Evolutionary conservation across 1,140 invertebrate genomes (phyloP).

Genomic region (Zaprionus gabonicus): DNA sequence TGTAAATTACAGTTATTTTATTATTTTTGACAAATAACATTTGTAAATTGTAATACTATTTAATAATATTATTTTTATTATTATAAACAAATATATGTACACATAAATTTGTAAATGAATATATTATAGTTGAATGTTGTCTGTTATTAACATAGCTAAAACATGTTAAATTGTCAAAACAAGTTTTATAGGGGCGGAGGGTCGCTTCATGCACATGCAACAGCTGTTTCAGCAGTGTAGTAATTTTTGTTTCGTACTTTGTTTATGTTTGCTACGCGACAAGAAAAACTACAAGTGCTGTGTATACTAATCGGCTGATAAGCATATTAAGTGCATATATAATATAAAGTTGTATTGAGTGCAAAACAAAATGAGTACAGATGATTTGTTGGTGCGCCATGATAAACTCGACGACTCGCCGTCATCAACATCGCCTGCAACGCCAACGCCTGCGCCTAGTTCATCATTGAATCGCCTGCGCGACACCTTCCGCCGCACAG

Average conservation of each 20-base stretch:
- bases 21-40: background rate
- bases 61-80: background rate
- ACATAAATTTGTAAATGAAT: background rate
- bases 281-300: conserved; percentile 20
- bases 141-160: conserved; percentile 25
- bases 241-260: conserved; percentile 39
- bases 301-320: background rate
- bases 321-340: conserved; percentile 14
- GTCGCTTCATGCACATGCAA: conserved; percentile 41
- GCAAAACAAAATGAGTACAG: conserved; percentile 60
- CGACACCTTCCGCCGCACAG: conserved; percentile 78
- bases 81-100: background rate
- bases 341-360: conserved; percentile 13
- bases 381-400: conserved; percentile 73
- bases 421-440: conserved; percentile 44
- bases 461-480: conserved; percentile 77
- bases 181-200: conserved; percentile 5
- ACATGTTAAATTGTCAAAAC: conserved; percentile 18
- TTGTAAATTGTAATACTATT: background rate
- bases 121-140: background rate
- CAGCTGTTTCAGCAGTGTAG: conserved; percentile 61
- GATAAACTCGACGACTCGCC: conserved; percentile 72
- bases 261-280: conserved; percentile 61
- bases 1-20: background rate
- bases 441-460: conserved; percentile 54